Conservation (phyloP, 1,140 invertebrate genomes). For the Apocrypta bakeri region DNA sequence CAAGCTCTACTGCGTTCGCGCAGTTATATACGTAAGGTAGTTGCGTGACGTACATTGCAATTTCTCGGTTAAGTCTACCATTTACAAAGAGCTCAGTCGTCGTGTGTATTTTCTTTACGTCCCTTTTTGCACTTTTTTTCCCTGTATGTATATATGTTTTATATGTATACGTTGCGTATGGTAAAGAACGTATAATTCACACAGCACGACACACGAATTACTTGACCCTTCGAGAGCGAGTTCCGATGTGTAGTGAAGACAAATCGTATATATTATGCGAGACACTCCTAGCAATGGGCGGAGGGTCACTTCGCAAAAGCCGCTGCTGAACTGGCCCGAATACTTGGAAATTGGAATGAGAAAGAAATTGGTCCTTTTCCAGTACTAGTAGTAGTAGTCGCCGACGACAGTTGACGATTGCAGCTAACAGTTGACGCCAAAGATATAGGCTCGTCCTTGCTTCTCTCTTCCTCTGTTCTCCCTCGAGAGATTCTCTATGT, state of each 20-base stretch:
- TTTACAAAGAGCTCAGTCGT: not conserved
- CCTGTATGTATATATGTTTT: no score
- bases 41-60: slow-evolving; percentile 36
- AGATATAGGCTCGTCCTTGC: no score
- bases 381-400: not conserved
- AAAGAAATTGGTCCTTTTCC: not conserved
- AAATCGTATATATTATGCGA: not conserved
- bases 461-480: no score
- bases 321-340: not conserved
- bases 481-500: no score
- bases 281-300: not conserved
- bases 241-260: no score
- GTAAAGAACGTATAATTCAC: no score
- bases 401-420: no score
- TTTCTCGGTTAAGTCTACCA: not conserved
- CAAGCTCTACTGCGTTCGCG: not conserved
- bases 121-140: not conserved
- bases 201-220: no score
- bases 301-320: not conserved
- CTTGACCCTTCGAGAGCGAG: no score
- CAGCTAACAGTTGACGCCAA: no score
- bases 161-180: no score
- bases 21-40: slow-evolving; percentile 11
- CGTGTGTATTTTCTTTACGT: no score
- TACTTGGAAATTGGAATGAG: not conserved